These are phyloP conservation scores for Meriones psammophilus DNA, from an alignment of 2,797 vertebrate species.

Conservation along the genomic window DNA sequence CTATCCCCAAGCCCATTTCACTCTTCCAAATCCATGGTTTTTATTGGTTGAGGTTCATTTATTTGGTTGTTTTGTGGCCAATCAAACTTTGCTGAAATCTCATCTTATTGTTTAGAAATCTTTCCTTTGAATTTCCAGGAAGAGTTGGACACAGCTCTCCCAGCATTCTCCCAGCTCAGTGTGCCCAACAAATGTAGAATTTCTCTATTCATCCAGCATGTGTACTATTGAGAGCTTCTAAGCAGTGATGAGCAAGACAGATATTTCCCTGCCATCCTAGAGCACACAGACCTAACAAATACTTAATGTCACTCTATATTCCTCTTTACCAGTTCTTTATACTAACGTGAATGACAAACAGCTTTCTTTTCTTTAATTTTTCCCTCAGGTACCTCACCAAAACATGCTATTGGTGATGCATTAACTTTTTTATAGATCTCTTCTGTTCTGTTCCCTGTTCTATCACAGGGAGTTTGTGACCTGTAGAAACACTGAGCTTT, in stretches of 20 bases:
- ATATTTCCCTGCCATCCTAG: not conserved
- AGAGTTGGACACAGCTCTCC: not conserved
- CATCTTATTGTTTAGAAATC: constrained; percentile 1
- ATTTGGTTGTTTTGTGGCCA: not conserved
- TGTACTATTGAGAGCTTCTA: constrained; percentile 5
- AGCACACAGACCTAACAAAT: not conserved
- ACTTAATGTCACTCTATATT: not conserved
- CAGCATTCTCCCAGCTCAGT: not conserved
- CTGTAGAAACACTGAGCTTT: constrained; percentile 33
- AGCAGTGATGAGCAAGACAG: not conserved
- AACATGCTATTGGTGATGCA: not conserved
- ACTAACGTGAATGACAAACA: not conserved
- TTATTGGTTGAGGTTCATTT: not conserved
- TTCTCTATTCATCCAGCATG: not conserved
- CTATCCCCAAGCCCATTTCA: not conserved
- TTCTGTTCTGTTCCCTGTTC: constrained; percentile 49
- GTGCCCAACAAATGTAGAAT: not conserved
- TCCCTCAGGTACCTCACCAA: not conserved
- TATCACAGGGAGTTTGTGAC: not conserved
- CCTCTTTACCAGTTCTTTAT: not conserved
- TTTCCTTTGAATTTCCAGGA: constrained; percentile 23
- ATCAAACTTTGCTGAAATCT: constrained; percentile 13
- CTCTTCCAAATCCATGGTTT: not conserved
- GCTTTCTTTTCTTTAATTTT: not conserved
- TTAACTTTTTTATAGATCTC: not conserved